phyloP scores from a whole-genome alignment of 2,113 vertebrate species.

The Garra rufa region DNA sequence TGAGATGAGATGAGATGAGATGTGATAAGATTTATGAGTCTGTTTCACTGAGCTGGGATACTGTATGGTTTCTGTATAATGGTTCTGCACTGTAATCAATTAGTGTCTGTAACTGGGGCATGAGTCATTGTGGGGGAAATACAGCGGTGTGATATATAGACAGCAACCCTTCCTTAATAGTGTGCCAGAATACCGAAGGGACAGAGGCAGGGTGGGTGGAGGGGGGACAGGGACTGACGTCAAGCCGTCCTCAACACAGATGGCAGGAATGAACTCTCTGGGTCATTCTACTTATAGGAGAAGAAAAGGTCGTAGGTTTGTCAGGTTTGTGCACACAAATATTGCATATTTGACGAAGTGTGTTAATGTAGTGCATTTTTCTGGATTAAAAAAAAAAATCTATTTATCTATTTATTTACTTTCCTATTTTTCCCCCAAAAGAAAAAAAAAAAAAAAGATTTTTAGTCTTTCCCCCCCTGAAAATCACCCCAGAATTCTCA shows the following conservation, averaged over 20 bases:
- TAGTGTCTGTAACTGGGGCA: slow-evolving; percentile 46
- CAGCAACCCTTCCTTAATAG: slow-evolving; percentile 31
- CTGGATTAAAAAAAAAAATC: too few species aligned
- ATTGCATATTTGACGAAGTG: neutral
- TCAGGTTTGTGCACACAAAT: neutral
- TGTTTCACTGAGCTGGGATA: slow-evolving; percentile 16
- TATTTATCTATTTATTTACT: neutral
- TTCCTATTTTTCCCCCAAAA: too few species aligned
- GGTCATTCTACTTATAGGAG: neutral
- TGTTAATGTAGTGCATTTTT: neutral
- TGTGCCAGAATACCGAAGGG: slow-evolving; percentile 35
- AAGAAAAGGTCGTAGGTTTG: neutral
- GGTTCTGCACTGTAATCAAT: slow-evolving; percentile 49
- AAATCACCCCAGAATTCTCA: too few species aligned
- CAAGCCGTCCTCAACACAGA: slow-evolving; percentile 28
- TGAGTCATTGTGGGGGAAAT: slow-evolving; percentile 36
- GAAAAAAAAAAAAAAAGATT: too few species aligned
- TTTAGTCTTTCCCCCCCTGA: too few species aligned
- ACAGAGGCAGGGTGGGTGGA: neutral
- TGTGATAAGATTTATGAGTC: slow-evolving; percentile 30
- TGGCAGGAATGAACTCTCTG: slow-evolving; percentile 45
- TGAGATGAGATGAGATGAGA: neutral
- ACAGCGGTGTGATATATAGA: slow-evolving; percentile 5
- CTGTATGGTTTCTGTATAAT: slow-evolving; percentile 19
- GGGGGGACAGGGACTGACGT: slow-evolving; percentile 41